Evolutionary conservation across 1,140 invertebrate species (phyloP), one percentile per base, ranked within the genome.

Genomic region (Bombus balteatus): DNA sequence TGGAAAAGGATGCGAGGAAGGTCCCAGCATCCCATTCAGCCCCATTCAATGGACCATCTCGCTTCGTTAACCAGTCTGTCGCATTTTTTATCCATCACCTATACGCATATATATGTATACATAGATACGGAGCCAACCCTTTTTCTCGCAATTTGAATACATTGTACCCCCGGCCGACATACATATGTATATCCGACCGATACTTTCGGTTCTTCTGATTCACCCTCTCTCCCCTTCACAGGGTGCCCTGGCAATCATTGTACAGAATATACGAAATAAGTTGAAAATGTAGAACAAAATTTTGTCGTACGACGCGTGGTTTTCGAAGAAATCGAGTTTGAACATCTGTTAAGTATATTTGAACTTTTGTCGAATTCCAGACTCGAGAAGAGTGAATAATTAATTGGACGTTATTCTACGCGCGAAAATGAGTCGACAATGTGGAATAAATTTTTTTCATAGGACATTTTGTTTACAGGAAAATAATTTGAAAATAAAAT

Each of bases 11-110:
- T 88, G 88, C 90, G 89, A 90, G 90, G 90, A 86, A 87, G 88
- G 90, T 89, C 86, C 92, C 94, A 95, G 94, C 94, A 95, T 95
- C 94, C 94, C 91, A 95, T 95, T 95, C 91, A 95, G 86, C 89
- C 75, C 85, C 86, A 88, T 92, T 95, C 92, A 95, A 95, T 95
- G 95, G 94, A 95, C 94, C 94, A 94, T 93, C 94, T 92, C 94
- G 94, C 94, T 95, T 95, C 95, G 95, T 95, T 95, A 95, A 95
- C 94, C 95, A 95, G 95, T 94, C 95, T 95, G 94, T 95, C 95
- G 94, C 93, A 94, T 93, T 94, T 94, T 94, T 94, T 93, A 90
- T 73, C 89, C 87, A 91, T 91, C 89, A 89, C 87, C 85, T 91
- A 83, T 91, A 88, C 80, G 85, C 75, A 62, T 87, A 90, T 32